Base-by-base conservation (phyloP, 2,888 invertebrate species). In the Camptogramma bilineatum region DNA sequence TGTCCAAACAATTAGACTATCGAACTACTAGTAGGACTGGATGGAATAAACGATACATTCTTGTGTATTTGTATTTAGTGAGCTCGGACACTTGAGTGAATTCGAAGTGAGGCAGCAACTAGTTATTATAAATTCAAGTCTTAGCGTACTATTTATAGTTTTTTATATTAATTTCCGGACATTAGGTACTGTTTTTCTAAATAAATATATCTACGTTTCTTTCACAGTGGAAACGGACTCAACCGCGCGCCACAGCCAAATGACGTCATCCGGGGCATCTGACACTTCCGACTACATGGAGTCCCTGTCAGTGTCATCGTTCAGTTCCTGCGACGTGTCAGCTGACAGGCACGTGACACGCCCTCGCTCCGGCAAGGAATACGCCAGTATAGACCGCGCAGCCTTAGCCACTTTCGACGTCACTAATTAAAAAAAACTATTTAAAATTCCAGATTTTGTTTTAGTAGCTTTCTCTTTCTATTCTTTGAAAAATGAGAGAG, bases 271-370 rank as follows among this genome's bases (percentile, higher is more conserved):
- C 75, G 96, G 95, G 4, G 95, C 95, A 0, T 96, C 96, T 4
- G 96, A 96, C 81, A 95, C 96, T 81, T 95, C 95, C 0, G 96
- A 96, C 90, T 96, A 96, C 86, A 95, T 96, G 84, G 96, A 96
- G 82, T 96, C 96, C 0, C 88, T 96, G 21, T 96, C 96, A 0
- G 92, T 96, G 18, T 96, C 96, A 1, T 96, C 96, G 0, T 94
- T 95, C 77, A 95, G 95, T 69, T 96, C 96, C 4, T 94, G 94
- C 62, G 95, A 95, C 77, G 94, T 91, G 21, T 90, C 94, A 17
- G 94, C 94, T 53, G 95, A 95, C 73, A 74, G 90, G 0, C 90
- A 89, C 79, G 79, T 80, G 24, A 79, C 91, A 0, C 74, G 93
- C 0, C 93, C 93, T 0, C 80, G 93, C 44, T 93, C 93, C 0